Base-by-base conservation (phyloP, 2,797 vertebrate species). In the Lerista edwardsae region DNA sequence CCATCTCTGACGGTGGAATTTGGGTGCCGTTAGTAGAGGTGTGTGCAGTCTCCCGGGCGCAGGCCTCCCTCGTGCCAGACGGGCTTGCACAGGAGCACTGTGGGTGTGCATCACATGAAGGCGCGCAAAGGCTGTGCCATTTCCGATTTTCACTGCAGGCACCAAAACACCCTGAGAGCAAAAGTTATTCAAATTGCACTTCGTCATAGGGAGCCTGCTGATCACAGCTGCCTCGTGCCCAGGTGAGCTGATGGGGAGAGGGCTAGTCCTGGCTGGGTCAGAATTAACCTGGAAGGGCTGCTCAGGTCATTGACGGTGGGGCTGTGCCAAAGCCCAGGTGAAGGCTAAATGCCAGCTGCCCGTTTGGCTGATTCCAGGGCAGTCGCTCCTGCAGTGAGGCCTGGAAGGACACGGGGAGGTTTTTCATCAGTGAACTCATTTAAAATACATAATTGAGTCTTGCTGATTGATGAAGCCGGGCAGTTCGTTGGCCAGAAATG, bases 371-470 rank as follows among this genome's bases (percentile, higher is more conserved):
- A 93, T 93, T 91, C 71, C 34, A 39, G 86, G 62, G 31, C n/a
- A n/a, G n/a, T n/a, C n/a, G n/a, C 29, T 84, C 89, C 90, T 44
- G 81, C 84, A 36, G 92, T 80, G 85, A 91, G 88, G 87, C 83
- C 74, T 73, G 89, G 86, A 93, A 92, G 84, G 92, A 80, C 57
- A 89, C 19, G 76, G 92, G 85, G 75, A 84, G 80, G 86, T 91
- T 93, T 88, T 92, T 93, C 71, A 61, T 87, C 74, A 93, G 86
- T 86, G 57, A 91, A 93, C 78, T 92, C 80, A 88, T 92, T 95
- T 94, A 72, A 93, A 93, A 55, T 76, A 85, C 87, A 86, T 93
- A 88, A 89, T 91, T 88, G 92, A 92, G 92, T 94, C 86, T 91
- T 79, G 88, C 89, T 92, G 91, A 90, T 90, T 94, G 90, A 93